Percentiles rank a stretch among this genome's conserved stretches.
phyloP scores from a whole-genome alignment of 2,888 invertebrate genomes.

The Pyrgus malvae region DNA sequence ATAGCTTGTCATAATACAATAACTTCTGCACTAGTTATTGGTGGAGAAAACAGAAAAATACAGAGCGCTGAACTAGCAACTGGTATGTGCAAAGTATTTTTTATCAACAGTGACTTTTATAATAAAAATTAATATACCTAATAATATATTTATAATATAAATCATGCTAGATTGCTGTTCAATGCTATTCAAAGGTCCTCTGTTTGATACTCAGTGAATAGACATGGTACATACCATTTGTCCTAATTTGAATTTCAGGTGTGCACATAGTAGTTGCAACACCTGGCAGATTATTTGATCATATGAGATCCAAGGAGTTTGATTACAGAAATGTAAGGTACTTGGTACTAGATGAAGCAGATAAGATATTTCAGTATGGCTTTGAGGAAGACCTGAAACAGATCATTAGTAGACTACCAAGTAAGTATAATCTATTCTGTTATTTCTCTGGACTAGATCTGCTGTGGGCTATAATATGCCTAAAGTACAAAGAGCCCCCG shows the following conservation, averaged over 20 bases:
- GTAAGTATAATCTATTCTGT: conserved; percentile 87
- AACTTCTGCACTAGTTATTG: conserved; percentile 94
- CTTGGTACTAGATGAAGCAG: conserved; percentile 97
- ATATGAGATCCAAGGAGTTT: conserved; percentile 95
- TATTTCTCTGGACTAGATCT: too few species aligned
- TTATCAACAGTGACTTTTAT: too few species aligned
- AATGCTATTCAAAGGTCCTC: too few species aligned
- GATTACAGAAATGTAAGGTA: conserved; percentile 94
- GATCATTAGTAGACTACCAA: conserved; percentile 94
- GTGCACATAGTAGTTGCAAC: conserved; percentile 96
- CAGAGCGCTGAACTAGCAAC: conserved; percentile 92
- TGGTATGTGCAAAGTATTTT: too few species aligned
- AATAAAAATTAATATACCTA: too few species aligned
- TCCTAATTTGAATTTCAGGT: conserved; percentile 66
- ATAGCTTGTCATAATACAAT: conserved; percentile 89
- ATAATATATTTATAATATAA: too few species aligned
- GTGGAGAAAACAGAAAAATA: conserved; percentile 92
- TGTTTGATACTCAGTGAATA: too few species aligned
- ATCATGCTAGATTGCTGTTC: too few species aligned
- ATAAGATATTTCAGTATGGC: conserved; percentile 97
- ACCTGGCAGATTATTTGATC: conserved; percentile 96
- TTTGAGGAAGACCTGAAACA: conserved; percentile 98
- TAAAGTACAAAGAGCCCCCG: too few species aligned
- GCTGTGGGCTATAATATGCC: too few species aligned
- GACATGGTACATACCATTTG: too few species aligned